Evolutionary conservation across 2,888 invertebrate genomes (phyloP), one percentile per base, ranked within the genome.

Genomic region (Agonopterix alstromeriana): DNA sequence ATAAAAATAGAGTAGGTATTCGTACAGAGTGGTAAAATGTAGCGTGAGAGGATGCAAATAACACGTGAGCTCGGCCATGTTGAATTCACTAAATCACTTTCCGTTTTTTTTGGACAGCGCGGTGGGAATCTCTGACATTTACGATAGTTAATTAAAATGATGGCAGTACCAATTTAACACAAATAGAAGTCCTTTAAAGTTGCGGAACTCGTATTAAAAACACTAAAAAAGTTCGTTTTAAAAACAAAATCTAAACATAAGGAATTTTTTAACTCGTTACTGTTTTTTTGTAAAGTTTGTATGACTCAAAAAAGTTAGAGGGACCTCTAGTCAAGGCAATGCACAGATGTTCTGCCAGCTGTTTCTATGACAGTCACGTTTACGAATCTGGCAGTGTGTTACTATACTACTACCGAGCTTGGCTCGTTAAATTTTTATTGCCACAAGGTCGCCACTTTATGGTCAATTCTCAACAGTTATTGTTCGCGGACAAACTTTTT

Each of bases 341-440:
- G 56, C 60, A 58, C 82, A 83, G 77, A 82, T 82, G 83, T 73
- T 58, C 56, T 53, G 51, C 69, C 86, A 84, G 83, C 82, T 85
- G 85, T 83, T 80, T 73, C 85, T 83, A 87, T 82, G 85, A 80
- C 74, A 77, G 82, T 84, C 86, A 86, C 86, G 86, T 85, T 61
- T 69, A 69, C 67, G 67, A 78, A 77, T 79, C 81, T 74, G 74
- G 74, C 77, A 68, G 72, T 73, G 70, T 80, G 78, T 74, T 81
- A 81, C 73, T 76, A 76, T 61, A 68, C 66, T 64, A 73, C 69
- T 10, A 64, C 74, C 67, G 74, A 76, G 74, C 74, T 75, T 70
- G 68, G 77, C 81, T 88, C 86, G 89, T 89, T 89, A 89, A 89
- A 88, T 84, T 89, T 89, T 89, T 89, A 89, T 88, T 77, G 78